phyloP scores from a whole-genome alignment of 1,140 invertebrate genomes.

The Oscheius sp. region DNA sequence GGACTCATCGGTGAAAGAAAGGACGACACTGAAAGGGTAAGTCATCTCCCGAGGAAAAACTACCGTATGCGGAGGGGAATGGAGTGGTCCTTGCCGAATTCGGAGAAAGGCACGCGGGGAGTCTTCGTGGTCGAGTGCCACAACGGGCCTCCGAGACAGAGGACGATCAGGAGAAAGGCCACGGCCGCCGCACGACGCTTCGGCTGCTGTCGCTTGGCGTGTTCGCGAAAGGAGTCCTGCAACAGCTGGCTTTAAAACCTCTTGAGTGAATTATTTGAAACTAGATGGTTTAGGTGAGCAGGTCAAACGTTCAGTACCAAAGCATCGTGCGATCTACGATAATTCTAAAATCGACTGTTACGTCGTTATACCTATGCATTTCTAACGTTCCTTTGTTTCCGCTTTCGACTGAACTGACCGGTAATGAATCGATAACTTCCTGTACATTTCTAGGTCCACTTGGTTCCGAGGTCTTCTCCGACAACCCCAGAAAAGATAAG shows the following conservation, averaged over 20 bases:
- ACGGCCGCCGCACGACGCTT: constrained; percentile 3
- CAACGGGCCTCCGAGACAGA: constrained; percentile 13
- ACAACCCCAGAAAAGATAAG: neutral
- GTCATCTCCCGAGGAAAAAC: neutral
- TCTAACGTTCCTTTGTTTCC: too few species aligned
- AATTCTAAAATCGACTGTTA: too few species aligned
- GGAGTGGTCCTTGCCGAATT: neutral
- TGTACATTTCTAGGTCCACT: neutral
- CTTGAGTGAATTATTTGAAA: too few species aligned
- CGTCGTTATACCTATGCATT: too few species aligned
- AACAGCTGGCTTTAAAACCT: too few species aligned
- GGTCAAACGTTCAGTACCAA: too few species aligned
- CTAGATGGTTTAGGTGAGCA: too few species aligned
- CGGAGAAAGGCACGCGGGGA: neutral
- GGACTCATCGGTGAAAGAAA: neutral
- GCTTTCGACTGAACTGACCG: neutral
- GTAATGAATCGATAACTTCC: neutral
- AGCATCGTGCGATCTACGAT: too few species aligned
- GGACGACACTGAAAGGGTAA: neutral
- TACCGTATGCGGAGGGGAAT: neutral
- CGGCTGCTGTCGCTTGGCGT: neutral
- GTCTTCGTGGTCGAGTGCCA: constrained; percentile 20
- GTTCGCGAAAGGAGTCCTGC: constrained; percentile 16
- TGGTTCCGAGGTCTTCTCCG: neutral
- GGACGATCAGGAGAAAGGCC: constrained; percentile 14